Evolutionary conservation across 1,140 invertebrate genomes (phyloP).

Genomic region (Scylla paramamosain): DNA sequence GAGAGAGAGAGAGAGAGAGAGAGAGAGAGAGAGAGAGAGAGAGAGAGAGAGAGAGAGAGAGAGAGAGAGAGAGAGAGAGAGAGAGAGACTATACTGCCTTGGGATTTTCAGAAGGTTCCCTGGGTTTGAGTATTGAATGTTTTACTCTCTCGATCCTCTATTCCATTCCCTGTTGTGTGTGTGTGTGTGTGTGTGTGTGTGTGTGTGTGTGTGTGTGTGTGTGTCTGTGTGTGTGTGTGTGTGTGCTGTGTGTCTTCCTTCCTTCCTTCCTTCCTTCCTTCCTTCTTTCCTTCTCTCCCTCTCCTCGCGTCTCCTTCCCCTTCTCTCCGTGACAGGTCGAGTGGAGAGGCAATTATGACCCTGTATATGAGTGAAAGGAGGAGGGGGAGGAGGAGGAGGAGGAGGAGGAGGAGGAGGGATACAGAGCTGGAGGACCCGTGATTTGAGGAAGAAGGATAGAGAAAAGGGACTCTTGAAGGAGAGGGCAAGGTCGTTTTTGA

Average conservation of each 20-base stretch:
- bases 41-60: too few relatives aligned
- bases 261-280: neutral
- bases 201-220: too few relatives aligned
- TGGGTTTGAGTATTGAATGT: neutral
- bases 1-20: too few relatives aligned
- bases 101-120: neutral
- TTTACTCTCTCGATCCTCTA: neutral
- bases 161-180: neutral
- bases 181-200: too few relatives aligned
- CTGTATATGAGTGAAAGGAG: neutral
- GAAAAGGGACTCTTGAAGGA: neutral
- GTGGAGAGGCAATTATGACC: slow-evolving; percentile 10
- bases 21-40: too few relatives aligned
- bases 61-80: too few relatives aligned
- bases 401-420: neutral
- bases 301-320: neutral
- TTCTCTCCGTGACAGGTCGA: neutral
- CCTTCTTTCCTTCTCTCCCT: neutral
- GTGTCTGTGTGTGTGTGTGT: too few relatives aligned
- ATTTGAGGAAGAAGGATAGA: slow-evolving; percentile 4
- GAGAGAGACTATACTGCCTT: neutral
- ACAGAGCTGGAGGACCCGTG: neutral
- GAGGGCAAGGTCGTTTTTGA: neutral
- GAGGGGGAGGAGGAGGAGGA: slow-evolving; percentile 7
- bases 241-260: too few relatives aligned